Conservation (phyloP, 2,113 vertebrate species). For the Notechis scutatus region DNA sequence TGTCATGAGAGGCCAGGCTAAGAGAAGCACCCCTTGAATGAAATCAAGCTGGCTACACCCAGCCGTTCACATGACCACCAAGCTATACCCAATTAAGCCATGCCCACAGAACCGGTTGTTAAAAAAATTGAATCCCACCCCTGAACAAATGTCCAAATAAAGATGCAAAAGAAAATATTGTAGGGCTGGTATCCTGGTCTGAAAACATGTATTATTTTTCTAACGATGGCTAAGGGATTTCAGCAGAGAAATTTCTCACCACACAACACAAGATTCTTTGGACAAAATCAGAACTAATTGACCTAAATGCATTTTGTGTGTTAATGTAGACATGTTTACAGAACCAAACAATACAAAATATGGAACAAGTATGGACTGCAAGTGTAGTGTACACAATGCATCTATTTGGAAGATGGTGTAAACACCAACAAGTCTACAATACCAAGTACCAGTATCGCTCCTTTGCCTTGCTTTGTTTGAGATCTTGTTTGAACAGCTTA, state of each 20-base stretch:
- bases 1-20: too few relatives aligned
- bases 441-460: background rate
- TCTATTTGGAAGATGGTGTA: background rate
- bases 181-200: background rate
- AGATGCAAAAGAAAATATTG: background rate
- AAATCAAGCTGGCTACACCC: too few relatives aligned
- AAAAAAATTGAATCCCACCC: too few relatives aligned
- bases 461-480: background rate
- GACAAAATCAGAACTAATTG: background rate
- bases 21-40: too few relatives aligned
- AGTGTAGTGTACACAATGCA: constrained; percentile 25
- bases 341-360: background rate
- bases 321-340: background rate
- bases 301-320: background rate
- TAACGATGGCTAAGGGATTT: background rate
- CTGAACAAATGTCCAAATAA: background rate
- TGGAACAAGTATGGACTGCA: background rate
- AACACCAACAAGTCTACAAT: background rate
- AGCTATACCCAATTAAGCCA: too few relatives aligned
- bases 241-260: background rate
- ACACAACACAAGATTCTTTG: background rate
- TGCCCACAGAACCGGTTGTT: too few relatives aligned
- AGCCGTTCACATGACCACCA: too few relatives aligned
- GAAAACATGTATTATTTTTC: background rate
- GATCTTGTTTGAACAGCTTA: background rate